These are phyloP conservation scores for Synanthedon myopaeformis DNA, from an alignment of 2,888 invertebrate genomes.

Conservation along the genomic window DNA sequence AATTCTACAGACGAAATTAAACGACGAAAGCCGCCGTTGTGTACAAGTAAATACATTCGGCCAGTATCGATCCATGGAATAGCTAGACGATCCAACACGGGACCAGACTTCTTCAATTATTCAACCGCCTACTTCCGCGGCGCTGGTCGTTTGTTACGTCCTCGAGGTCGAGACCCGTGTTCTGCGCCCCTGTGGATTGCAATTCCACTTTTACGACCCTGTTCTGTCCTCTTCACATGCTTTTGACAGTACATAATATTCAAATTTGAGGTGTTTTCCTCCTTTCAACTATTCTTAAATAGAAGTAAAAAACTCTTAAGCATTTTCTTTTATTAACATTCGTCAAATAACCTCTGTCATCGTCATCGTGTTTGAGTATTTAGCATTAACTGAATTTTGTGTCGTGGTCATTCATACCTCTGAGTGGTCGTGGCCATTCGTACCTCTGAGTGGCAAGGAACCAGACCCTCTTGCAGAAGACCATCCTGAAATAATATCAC, in stretches of 20 bases:
- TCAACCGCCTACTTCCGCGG: constrained; percentile 31
- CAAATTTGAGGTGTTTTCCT: background rate
- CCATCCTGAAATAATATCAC: too few species aligned
- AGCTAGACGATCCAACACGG: constrained; percentile 34
- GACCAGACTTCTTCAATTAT: constrained; percentile 57
- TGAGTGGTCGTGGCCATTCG: too few species aligned
- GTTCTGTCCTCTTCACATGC: background rate
- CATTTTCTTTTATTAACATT: too few species aligned
- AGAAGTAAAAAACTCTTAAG: too few species aligned
- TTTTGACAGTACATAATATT: background rate
- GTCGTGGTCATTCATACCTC: too few species aligned
- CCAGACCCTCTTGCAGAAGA: too few species aligned
- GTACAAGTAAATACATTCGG: constrained; percentile 3
- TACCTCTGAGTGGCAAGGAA: too few species aligned
- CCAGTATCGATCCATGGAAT: constrained; percentile 31
- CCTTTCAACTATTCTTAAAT: too few species aligned
- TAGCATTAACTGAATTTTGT: too few species aligned
- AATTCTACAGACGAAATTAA: too few species aligned
- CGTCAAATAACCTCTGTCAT: too few species aligned
- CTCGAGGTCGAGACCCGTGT: background rate
- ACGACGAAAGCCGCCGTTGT: background rate
- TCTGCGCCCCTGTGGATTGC: constrained; percentile 26
- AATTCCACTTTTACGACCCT: constrained; percentile 27
- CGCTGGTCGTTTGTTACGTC: constrained; percentile 2
- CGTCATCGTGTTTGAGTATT: too few species aligned